Evolutionary conservation across 2,888 invertebrate genomes (phyloP), one percentile per base, ranked within the genome.

Genomic region (Drosophila atripex): DNA sequence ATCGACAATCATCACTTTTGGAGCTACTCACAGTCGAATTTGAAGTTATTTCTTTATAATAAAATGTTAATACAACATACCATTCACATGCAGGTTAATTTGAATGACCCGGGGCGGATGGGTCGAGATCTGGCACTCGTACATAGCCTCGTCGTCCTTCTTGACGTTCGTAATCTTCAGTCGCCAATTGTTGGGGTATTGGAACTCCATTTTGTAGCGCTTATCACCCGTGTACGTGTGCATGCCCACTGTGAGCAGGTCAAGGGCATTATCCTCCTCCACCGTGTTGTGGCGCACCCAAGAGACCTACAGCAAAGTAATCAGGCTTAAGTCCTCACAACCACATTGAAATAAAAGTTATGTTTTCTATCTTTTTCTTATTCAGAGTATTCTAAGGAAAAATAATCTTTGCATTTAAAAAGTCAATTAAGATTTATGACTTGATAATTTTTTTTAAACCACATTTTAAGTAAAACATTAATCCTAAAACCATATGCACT

Each of bases 211-310:
- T 61, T 92, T 91, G 52, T 92, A 94, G 91, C 94, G 93, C 39
- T 93, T 91, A 89, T 95, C 95, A 32, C 95, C 94, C 21, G 94
- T 94, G 75, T 95, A 95, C 11, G 94, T 94, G 61, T 94, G 94
- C 75, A 93, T 92, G 41, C 95, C 94, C 49, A 95, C 93, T 1
- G 95, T 95, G 11, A 95, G 91, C 54, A 95, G 90, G 86, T 94
- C 94, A 79, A 95, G 92, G 74, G 93, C 94, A 83, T 94, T 93
- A 70, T 93, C 93, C 71, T 94, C 94, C 56, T 85, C 89, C 58
- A 88, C 88, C 18, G 93, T 93, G 64, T 94, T 94, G 78, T 93
- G 92, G 32, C 94, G 92, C 59, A 95, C 93, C 95, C 95, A 95
- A 23, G 95, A 94, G 64, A 95, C 95, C 95, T 95, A n/a, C 35